These are phyloP conservation scores for Drosophila nigricruria DNA, from an alignment of 2,888 invertebrate genomes.

Conservation along the genomic window DNA sequence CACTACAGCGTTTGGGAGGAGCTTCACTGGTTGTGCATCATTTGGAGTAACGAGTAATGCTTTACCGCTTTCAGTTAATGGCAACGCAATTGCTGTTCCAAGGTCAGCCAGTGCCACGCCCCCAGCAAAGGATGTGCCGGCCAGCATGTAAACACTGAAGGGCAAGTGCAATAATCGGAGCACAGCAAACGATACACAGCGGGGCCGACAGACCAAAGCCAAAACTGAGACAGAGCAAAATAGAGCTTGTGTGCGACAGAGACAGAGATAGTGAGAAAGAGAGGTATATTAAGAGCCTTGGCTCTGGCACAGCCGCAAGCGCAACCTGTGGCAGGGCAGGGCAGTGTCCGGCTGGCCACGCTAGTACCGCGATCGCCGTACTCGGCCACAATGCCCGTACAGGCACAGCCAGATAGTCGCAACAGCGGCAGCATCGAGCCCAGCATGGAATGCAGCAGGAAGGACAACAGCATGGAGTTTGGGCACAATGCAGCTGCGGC, in stretches of 20 bases:
- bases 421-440: constrained; percentile 71
- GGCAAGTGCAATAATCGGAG: constrained; percentile 55
- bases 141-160: constrained; percentile 56
- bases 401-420: constrained; percentile 27
- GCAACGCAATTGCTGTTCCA: constrained; percentile 37
- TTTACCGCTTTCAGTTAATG: constrained; percentile 51
- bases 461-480: constrained; percentile 76
- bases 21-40: constrained; percentile 32
- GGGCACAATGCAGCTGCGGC: constrained; percentile 61
- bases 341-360: constrained; percentile 60
- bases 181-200: constrained; percentile 21
- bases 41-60: constrained; percentile 38
- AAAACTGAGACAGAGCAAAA: neutral
- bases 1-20: constrained; percentile 46
- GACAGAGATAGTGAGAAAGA: constrained; percentile 11
- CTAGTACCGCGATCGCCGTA: constrained; percentile 75
- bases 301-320: constrained; percentile 42
- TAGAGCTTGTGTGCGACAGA: constrained; percentile 5
- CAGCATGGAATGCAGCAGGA: constrained; percentile 59
- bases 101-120: constrained; percentile 26
- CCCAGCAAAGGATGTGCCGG: constrained; percentile 15
- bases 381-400: constrained; percentile 51
- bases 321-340: constrained; percentile 35
- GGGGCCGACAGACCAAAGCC: neutral
- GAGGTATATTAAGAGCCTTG: constrained; percentile 29